Percentiles rank a stretch among this genome's conserved stretches.
Evolutionary conservation across 2,113 vertebrate species (phyloP).

Genomic region (Pardalotus punctatus): DNA sequence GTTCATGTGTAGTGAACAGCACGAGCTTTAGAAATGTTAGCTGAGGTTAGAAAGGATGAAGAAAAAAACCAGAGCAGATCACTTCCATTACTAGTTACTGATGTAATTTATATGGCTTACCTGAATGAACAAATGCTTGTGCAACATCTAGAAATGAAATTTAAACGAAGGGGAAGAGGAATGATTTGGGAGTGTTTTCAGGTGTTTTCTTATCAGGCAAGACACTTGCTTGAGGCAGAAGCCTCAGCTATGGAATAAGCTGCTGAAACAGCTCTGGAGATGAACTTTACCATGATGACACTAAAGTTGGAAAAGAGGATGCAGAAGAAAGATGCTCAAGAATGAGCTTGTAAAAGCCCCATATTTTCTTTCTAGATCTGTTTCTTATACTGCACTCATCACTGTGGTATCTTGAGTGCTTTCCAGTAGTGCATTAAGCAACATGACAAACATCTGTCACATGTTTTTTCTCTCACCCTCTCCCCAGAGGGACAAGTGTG

Average conservation of each 20-base stretch:
- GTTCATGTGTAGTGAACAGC: background rate
- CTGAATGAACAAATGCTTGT: background rate
- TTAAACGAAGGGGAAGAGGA: background rate
- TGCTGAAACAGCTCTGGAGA: background rate
- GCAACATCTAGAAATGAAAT: background rate
- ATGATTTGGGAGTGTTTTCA: background rate
- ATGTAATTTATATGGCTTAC: background rate
- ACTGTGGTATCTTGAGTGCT: conserved; percentile 63
- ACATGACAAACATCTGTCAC: conserved; percentile 63
- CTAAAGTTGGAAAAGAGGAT: conserved; percentile 7
- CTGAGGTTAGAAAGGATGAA: background rate
- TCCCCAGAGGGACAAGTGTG: conserved; percentile 47
- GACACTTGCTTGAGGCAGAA: background rate
- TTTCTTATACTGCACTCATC: conserved; percentile 63
- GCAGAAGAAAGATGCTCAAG: conserved; percentile 34
- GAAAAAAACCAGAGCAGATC: background rate
- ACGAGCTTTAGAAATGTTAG: background rate
- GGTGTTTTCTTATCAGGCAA: background rate
- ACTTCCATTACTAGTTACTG: background rate
- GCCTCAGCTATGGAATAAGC: background rate
- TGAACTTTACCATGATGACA: background rate
- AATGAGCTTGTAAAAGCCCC: conserved; percentile 48
- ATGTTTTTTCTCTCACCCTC: conserved; percentile 58
- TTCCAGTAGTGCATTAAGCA: conserved; percentile 67
- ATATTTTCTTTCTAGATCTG: conserved; percentile 48